A percentile compares a stretch with the other conserved stretches of the same genome.
Evolutionary conservation across 2,888 invertebrate species (phyloP).

Genomic region (Gymnoscelis rufifasciata): DNA sequence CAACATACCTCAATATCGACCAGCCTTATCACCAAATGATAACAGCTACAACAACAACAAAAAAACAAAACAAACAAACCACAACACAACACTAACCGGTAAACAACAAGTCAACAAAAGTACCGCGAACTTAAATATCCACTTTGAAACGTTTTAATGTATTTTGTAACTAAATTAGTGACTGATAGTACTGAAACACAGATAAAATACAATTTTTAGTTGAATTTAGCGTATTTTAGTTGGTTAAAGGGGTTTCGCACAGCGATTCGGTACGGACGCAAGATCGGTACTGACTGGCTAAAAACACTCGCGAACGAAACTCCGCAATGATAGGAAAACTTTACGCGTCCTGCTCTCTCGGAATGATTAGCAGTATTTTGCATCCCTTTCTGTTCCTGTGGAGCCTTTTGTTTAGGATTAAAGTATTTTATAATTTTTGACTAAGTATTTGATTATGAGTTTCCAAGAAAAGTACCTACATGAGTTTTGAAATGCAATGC

Average conservation of each 20-base stretch:
- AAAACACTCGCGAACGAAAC: slow-evolving; percentile 46
- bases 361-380: slow-evolving; percentile 23
- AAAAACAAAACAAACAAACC: not conserved
- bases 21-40: not conserved
- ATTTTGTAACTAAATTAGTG: not conserved
- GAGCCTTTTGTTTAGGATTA: slow-evolving; percentile 36
- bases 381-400: slow-evolving; percentile 46
- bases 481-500: too few species aligned
- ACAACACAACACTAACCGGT: not conserved
- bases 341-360: slow-evolving; percentile 44
- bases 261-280: slow-evolving; percentile 52
- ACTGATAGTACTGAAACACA: slow-evolving; percentile 32
- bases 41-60: not conserved
- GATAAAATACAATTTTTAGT: slow-evolving; percentile 28
- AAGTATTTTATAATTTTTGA: not conserved
- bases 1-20: not conserved
- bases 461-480: too few species aligned
- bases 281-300: slow-evolving; percentile 63
- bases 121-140: not conserved
- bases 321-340: slow-evolving; percentile 52
- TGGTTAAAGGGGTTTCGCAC: slow-evolving; percentile 40
- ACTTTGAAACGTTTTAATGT: not conserved
- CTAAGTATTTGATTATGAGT: not conserved
- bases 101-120: not conserved
- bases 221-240: slow-evolving; percentile 33